A percentile compares a stretch with the other conserved stretches of the same genome.
Evolutionary conservation across 2,888 invertebrate genomes (phyloP).

Genomic region (Chaitophorus viminalis): DNA sequence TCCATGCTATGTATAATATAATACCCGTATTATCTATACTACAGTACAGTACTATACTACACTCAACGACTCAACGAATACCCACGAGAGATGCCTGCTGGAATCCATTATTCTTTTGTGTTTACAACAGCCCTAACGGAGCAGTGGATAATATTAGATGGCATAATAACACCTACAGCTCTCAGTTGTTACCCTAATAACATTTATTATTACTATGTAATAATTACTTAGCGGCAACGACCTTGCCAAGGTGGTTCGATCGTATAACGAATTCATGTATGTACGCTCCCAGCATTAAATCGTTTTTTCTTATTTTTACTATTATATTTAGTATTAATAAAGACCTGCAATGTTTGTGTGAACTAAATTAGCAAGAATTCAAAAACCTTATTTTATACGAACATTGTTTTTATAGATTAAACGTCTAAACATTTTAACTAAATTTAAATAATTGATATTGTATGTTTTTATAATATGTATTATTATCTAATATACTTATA

Average conservation of each 20-base stretch:
- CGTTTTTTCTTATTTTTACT: constrained; percentile 9
- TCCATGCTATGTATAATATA: neutral
- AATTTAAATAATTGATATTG: neutral
- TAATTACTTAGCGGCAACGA: constrained; percentile 57
- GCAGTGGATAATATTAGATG: constrained; percentile 29
- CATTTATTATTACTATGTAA: constrained; percentile 13
- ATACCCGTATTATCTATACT: constrained; percentile 3
- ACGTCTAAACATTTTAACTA: neutral
- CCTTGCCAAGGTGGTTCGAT: constrained; percentile 60
- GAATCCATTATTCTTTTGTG: constrained; percentile 53
- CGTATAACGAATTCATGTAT: constrained; percentile 56
- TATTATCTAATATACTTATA: neutral
- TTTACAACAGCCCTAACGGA: constrained; percentile 3
- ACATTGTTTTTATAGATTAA: neutral
- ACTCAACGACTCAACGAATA: neutral
- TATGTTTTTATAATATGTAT: neutral
- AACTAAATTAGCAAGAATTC: neutral
- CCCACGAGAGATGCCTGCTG: constrained; percentile 27
- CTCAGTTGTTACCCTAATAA: constrained; percentile 53
- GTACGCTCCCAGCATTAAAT: constrained; percentile 1
- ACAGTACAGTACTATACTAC: no score
- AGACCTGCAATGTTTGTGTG: neutral
- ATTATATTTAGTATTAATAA: neutral
- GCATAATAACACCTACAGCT: constrained; percentile 38
- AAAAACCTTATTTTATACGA: neutral